Percentiles rank a stretch among this genome's conserved stretches.
Conservation (phyloP, 2,113 vertebrate species). For the Clupea harengus region DNA sequence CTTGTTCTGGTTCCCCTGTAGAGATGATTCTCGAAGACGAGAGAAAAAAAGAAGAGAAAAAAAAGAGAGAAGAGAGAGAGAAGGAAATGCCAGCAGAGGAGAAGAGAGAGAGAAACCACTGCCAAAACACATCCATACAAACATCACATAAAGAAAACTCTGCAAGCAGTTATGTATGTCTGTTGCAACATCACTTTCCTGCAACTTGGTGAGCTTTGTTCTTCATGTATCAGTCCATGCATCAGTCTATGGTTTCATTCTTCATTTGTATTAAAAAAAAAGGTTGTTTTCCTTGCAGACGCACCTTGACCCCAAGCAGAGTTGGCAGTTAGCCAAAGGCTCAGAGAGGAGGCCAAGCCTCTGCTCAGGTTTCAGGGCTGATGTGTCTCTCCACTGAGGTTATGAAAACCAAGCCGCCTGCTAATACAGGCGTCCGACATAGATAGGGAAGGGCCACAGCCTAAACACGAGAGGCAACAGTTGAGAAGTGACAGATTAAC, state of each 20-base stretch:
- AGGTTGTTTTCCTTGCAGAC: background rate
- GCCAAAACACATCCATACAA: conserved; percentile 21
- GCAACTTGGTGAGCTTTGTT: background rate
- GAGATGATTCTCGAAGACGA: background rate
- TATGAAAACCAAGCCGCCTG: conserved; percentile 23
- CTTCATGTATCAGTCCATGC: background rate
- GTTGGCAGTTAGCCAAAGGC: background rate
- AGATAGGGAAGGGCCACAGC: conserved; percentile 15
- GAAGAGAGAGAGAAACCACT: background rate
- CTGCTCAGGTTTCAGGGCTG: conserved; percentile 14
- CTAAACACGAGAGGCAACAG: conserved; percentile 28
- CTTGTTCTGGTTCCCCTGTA: background rate
- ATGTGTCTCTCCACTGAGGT: conserved; percentile 24
- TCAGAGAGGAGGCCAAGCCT: background rate
- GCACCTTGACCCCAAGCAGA: conserved; percentile 20
- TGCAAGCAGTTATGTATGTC: background rate
- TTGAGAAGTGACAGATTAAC: background rate
- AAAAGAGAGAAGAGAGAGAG: background rate
- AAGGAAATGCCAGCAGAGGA: background rate
- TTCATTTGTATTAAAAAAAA: background rate
- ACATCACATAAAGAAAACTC: conserved; percentile 13
- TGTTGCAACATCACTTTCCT: background rate
- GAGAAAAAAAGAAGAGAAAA: background rate
- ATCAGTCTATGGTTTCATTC: background rate
- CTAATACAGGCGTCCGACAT: conserved; percentile 16